These are phyloP conservation scores for Probosciger aterrimus DNA, from an alignment of 2,113 vertebrate genomes.

Conservation along the genomic window DNA sequence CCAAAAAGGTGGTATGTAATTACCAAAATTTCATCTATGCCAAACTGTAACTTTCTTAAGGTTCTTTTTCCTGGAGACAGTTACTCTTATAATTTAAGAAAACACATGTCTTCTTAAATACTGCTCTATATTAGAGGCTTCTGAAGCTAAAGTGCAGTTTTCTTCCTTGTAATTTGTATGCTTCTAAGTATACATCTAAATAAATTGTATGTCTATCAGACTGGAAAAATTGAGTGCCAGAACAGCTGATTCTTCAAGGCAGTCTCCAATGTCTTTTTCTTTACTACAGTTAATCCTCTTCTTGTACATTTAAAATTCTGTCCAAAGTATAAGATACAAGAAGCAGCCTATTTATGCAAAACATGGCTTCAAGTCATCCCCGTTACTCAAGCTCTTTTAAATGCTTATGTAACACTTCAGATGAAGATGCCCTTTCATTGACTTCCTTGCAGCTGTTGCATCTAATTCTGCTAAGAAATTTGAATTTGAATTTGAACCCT, in stretches of 20 bases:
- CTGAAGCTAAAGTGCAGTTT: not conserved
- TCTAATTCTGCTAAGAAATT: conserved; percentile 46
- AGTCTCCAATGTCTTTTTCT: not conserved
- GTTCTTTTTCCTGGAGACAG: not conserved
- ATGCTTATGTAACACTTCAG: not conserved
- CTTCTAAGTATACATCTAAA: not conserved
- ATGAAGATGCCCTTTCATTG: not conserved
- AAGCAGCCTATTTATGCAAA: not conserved
- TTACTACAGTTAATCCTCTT: not conserved
- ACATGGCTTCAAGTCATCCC: not conserved
- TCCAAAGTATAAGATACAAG: not conserved
- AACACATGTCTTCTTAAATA: not conserved
- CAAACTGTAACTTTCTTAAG: not conserved
- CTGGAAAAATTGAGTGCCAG: not conserved
- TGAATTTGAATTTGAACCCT: conserved; percentile 50
- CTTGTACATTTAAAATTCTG: not conserved
- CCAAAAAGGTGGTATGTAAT: not conserved
- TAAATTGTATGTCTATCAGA: not conserved
- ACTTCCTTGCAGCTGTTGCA: conserved; percentile 24
- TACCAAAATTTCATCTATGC: not conserved
- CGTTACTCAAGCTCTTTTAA: not conserved
- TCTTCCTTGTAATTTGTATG: not conserved
- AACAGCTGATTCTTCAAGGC: not conserved
- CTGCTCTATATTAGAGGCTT: not conserved
- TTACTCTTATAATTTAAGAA: not conserved